A percentile compares a stretch with the other conserved stretches of the same genome.
Evolutionary conservation across 2,113 vertebrate genomes (phyloP).

Genomic region (Cricetomys ansorgei): DNA sequence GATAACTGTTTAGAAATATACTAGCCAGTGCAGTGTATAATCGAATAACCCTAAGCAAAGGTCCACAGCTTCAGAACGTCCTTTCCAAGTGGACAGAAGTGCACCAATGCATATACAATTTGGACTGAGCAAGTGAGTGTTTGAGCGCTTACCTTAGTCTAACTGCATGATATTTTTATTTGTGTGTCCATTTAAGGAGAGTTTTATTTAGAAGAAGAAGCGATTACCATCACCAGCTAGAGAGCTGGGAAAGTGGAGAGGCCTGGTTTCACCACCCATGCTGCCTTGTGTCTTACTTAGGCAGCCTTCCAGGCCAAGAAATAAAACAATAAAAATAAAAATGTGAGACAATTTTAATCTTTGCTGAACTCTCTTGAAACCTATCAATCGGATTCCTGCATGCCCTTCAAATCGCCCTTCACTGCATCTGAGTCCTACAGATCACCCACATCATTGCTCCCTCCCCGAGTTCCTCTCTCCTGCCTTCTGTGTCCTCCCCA

Average conservation of each 20-base stretch:
- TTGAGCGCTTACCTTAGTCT: neutral
- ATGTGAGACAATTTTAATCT: constrained; percentile 30
- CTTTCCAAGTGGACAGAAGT: neutral
- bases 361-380: constrained; percentile 52
- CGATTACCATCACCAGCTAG: neutral
- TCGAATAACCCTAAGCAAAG: neutral
- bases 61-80: neutral
- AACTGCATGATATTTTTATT: too few relatives aligned
- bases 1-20: neutral
- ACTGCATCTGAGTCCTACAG: neutral
- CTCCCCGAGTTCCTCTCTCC: neutral
- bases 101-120: neutral
- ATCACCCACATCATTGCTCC: neutral
- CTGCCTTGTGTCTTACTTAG: neutral
- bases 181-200: neutral
- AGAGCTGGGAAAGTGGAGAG: neutral
- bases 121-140: neutral
- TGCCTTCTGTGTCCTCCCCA: neutral
- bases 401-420: constrained; percentile 35
- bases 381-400: constrained; percentile 47
- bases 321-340: constrained; percentile 7
- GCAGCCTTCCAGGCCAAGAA: neutral
- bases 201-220: neutral
- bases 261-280: fast-evolving
- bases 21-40: neutral